Evolutionary conservation across 92 coral and sea anemone species (phyloP), one percentile per base, ranked within the genome.

Genomic region (Heliopora coerulea): DNA sequence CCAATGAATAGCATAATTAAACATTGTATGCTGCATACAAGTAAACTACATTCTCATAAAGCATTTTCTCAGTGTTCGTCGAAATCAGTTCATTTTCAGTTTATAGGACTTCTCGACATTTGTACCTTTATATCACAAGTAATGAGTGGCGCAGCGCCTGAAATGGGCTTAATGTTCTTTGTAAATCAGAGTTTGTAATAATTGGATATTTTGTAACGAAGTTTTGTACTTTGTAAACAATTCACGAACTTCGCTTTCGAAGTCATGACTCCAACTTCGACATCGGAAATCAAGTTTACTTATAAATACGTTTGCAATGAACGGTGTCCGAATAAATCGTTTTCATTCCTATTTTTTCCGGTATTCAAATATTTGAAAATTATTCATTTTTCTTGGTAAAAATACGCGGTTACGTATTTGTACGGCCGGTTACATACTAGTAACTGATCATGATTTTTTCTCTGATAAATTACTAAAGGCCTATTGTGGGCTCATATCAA

Each of bases 301-400:
- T 42, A 42, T n/a, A n/a, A n/a, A 50, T 50, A 50, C 3, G 57
- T 50, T 50, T 50, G 57, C 57, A 50, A 50, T 50, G 57, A 50
- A 50, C 11, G 57, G 11, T 50, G 57, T 50, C 23, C 57, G 57
- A 50, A 50, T 50, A 50, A 50, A 50, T 4, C 57, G 57, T 50
- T 50, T 50, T 50, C 57, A 50, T 50, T 15, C 57, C 57, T 50
- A 50, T n/a, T 50, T 50, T n/a, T n/a, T n/a, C n/a, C n/a, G n/a
- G n/a, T n/a, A n/a, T n/a, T n/a, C 57, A 50, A 50, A 50, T 50
- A 50, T 50, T 50, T 50, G 2, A 50, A 15, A 50, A 50, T 50
- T 4, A 50, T 50, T 50, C n/a, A n/a, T n/a, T n/a, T n/a, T n/a
- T n/a, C n/a, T n/a, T n/a, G n/a, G n/a, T n/a, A n/a, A n/a, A n/a